phyloP scores from a whole-genome alignment of 2,888 invertebrate species.

The Odontocerum albicorne region DNA sequence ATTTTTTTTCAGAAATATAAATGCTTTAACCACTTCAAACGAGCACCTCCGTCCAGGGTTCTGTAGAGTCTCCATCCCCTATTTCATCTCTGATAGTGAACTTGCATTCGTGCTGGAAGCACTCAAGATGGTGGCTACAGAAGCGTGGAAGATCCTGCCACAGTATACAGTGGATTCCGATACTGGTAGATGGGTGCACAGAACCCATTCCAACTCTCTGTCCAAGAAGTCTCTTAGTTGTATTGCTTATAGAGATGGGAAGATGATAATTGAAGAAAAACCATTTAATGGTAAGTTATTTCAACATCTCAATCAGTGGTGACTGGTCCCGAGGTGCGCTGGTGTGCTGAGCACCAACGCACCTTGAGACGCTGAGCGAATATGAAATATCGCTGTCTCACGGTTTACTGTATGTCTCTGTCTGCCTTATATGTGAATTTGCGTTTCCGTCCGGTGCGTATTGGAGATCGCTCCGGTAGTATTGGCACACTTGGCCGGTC shows the following conservation, averaged over 20 bases:
- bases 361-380: no score
- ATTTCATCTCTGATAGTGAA: slow-evolving; percentile 78
- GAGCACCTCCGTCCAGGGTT: slow-evolving; percentile 87
- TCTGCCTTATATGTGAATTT: no score
- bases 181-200: slow-evolving; percentile 89
- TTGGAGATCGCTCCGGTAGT: no score
- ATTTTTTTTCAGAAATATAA: slow-evolving; percentile 41
- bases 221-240: slow-evolving; percentile 83
- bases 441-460: no score
- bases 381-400: no score
- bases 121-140: slow-evolving; percentile 82
- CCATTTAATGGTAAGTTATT: slow-evolving; percentile 59
- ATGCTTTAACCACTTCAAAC: slow-evolving; percentile 39
- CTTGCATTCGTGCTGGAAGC: slow-evolving; percentile 82
- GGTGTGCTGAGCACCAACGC: no score
- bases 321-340: no score
- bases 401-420: no score
- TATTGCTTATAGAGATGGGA: slow-evolving; percentile 73
- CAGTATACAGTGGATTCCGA: slow-evolving; percentile 85
- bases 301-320: no score
- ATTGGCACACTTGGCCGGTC: no score
- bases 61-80: slow-evolving; percentile 81
- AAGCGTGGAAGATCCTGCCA: slow-evolving; percentile 87
- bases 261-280: slow-evolving; percentile 73
- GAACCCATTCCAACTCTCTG: slow-evolving; percentile 74